Percentiles rank a stretch among this genome's conserved stretches.
Evolutionary conservation across 2,113 vertebrate genomes (phyloP).

Genomic region (Phylloscopus trochilus): DNA sequence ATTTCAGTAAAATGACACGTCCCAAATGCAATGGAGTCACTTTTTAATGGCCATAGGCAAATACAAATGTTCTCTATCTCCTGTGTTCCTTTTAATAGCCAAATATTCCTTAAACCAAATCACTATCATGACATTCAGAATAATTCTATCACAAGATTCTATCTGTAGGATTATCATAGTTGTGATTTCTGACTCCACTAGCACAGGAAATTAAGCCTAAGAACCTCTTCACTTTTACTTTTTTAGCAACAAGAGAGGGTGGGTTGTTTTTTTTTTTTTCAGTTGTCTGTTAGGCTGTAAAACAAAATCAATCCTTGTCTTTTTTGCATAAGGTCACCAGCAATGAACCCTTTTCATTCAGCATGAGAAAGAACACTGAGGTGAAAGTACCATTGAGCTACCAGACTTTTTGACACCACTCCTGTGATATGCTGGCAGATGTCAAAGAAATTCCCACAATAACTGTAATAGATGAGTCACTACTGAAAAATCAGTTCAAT

Average conservation of each 20-base stretch:
- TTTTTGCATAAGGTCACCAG: neutral
- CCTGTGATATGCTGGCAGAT: neutral
- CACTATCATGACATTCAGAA: neutral
- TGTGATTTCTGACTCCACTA: neutral
- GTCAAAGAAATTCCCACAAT: neutral
- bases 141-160: neutral
- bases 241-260: neutral
- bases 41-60: neutral
- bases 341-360: neutral
- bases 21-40: neutral
- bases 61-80: neutral
- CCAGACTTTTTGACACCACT: neutral
- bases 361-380: neutral
- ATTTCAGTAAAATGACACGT: neutral
- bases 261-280: rapidly evolving
- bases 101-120: neutral
- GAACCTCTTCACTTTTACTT: neutral
- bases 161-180: neutral
- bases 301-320: neutral
- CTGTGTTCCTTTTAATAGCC: neutral
- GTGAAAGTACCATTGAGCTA: neutral
- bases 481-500: neutral
- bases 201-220: neutral
- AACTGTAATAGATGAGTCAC: neutral
- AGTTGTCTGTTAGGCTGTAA: neutral